Evolutionary conservation across 2,888 invertebrate genomes (phyloP).

Genomic region (Phalera bucephala): DNA sequence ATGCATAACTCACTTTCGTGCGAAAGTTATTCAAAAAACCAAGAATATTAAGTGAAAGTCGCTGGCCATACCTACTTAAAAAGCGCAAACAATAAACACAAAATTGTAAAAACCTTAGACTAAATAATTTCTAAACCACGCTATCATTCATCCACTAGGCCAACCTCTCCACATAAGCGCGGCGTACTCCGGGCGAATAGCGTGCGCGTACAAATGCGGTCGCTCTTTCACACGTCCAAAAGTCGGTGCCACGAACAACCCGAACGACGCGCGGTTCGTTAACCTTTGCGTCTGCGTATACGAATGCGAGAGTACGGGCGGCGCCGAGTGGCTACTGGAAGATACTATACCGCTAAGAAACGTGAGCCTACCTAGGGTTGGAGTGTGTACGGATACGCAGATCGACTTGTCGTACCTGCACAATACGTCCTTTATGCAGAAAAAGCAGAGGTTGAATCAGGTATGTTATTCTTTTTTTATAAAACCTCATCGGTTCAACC

Average conservation of each 20-base stretch:
- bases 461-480: slow-evolving; percentile 41
- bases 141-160: too few species aligned
- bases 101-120: too few species aligned
- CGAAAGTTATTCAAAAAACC: too few species aligned
- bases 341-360: slow-evolving; percentile 97
- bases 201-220: slow-evolving; percentile 98
- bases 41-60: too few species aligned
- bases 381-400: slow-evolving; percentile 91
- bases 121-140: too few species aligned
- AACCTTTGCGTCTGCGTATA: slow-evolving; percentile 97
- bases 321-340: slow-evolving; percentile 96
- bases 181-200: slow-evolving; percentile 98
- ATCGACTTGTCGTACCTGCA: slow-evolving; percentile 92
- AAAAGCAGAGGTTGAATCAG: slow-evolving; percentile 91
- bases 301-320: slow-evolving; percentile 99
- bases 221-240: slow-evolving; percentile 94
- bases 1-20: too few species aligned
- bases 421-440: slow-evolving; percentile 90
- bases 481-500: too few species aligned
- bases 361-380: slow-evolving; percentile 92
- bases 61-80: too few species aligned
- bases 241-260: slow-evolving; percentile 85
- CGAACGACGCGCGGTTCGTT: slow-evolving; percentile 88
- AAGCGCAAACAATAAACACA: too few species aligned
- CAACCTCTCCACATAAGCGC: slow-evolving; percentile 97